These are phyloP conservation scores for Martes martes DNA, from an alignment of 2,113 vertebrate species.

Conservation along the genomic window DNA sequence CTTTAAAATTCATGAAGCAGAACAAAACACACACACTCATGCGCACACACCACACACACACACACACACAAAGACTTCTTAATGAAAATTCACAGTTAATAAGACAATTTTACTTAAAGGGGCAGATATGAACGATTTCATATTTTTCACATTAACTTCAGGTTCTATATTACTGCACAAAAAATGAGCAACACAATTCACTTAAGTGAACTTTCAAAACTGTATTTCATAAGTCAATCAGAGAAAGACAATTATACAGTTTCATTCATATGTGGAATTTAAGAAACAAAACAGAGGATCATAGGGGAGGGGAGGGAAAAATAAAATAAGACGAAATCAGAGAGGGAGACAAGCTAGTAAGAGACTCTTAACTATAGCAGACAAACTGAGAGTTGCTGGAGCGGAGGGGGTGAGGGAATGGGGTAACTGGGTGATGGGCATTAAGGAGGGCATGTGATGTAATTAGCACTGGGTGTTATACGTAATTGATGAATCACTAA, in stretches of 20 bases:
- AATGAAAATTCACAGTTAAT: not conserved
- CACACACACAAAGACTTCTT: not conserved
- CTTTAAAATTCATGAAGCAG: constrained; percentile 22
- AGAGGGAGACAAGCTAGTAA: not conserved
- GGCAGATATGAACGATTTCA: not conserved
- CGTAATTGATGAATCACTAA: not conserved
- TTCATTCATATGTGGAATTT: not conserved
- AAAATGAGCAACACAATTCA: constrained; percentile 47
- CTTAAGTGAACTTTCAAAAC: constrained; percentile 33
- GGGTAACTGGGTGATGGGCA: not conserved
- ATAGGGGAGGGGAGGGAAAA: not conserved
- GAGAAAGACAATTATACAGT: not conserved
- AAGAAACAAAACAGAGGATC: not conserved
- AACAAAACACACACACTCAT: not conserved
- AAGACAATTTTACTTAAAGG: constrained; percentile 34
- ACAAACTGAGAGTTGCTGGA: not conserved
- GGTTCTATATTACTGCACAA: constrained; percentile 4
- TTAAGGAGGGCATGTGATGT: not conserved
- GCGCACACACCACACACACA: not conserved
- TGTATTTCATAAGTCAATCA: not conserved
- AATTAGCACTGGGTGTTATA: not conserved
- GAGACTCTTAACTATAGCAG: not conserved
- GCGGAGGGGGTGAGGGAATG: not conserved
- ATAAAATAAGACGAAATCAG: not conserved
- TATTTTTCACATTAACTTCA: constrained; percentile 38